Percentiles rank a stretch among this genome's conserved stretches.
These are phyloP conservation scores for Myotis daubentonii DNA, from an alignment of 2,797 vertebrate genomes.

Conservation along the genomic window DNA sequence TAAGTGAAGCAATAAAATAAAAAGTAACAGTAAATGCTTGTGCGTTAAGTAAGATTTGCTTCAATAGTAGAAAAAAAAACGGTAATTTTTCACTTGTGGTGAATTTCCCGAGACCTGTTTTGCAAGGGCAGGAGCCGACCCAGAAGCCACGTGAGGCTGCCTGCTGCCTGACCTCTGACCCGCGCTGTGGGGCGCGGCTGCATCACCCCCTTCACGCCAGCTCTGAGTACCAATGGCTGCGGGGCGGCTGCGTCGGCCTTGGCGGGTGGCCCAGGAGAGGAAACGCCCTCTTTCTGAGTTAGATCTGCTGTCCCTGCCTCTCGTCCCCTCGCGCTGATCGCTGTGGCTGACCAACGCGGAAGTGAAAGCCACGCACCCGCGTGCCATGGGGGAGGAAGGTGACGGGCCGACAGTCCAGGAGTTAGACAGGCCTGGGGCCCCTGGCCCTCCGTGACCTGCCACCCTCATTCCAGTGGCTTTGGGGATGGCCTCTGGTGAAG, in stretches of 20 bases:
- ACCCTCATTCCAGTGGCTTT: background rate
- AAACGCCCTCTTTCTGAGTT: background rate
- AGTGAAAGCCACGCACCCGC: background rate
- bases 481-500: constrained; percentile 23
- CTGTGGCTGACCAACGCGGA: background rate
- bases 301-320: background rate
- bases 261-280: background rate
- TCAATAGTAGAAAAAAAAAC: background rate
- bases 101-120: background rate
- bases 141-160: background rate
- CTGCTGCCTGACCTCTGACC: too few species aligned
- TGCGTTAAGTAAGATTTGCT: constrained; percentile 16
- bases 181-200: too few species aligned
- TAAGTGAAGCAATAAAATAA: constrained; percentile 63
- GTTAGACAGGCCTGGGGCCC: background rate
- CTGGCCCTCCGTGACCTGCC: background rate
- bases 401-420: background rate
- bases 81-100: background rate
- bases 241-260: background rate
- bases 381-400: background rate
- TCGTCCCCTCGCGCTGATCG: background rate
- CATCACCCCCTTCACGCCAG: too few species aligned
- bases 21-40: constrained; percentile 23
- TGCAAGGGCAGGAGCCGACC: background rate
- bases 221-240: too few species aligned